These are phyloP conservation scores for Abramis brama DNA, from an alignment of 2,113 vertebrate species.

Conservation along the genomic window DNA sequence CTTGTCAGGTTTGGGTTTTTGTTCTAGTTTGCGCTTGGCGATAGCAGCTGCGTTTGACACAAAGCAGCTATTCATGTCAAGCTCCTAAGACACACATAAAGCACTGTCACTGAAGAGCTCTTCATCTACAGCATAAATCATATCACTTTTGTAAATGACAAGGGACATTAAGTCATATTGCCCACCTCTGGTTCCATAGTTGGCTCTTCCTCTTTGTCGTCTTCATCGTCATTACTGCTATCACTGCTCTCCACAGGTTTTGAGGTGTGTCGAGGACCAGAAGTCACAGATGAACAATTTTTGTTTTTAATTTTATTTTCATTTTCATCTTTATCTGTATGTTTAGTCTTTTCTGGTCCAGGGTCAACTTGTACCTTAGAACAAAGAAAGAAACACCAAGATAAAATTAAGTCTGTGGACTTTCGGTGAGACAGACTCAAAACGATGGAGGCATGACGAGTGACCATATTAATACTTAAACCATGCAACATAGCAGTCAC, in stretches of 20 bases:
- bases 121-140: background rate
- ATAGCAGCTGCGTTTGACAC: slow-evolving; percentile 55
- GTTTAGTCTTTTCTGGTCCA: slow-evolving; percentile 51
- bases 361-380: slow-evolving; percentile 27
- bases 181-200: slow-evolving; percentile 62
- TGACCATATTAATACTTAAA: background rate
- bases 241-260: slow-evolving; percentile 27
- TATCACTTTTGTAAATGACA: no score
- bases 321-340: slow-evolving; percentile 41
- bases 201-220: slow-evolving; percentile 29
- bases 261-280: background rate
- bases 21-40: slow-evolving; percentile 54
- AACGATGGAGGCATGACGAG: background rate
- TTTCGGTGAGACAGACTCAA: background rate
- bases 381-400: background rate
- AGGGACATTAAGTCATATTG: background rate
- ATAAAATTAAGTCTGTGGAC: background rate
- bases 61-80: slow-evolving; percentile 66
- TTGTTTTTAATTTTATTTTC: slow-evolving; percentile 52
- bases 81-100: slow-evolving; percentile 57
- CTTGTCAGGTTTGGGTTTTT: slow-evolving; percentile 52
- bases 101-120: background rate
- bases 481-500: background rate
- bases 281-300: slow-evolving; percentile 14
- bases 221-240: background rate